A percentile compares a stretch with the other conserved stretches of the same genome.
phyloP scores from a whole-genome alignment of 2,113 vertebrate species.

The Neomonachus schauinslandi region DNA sequence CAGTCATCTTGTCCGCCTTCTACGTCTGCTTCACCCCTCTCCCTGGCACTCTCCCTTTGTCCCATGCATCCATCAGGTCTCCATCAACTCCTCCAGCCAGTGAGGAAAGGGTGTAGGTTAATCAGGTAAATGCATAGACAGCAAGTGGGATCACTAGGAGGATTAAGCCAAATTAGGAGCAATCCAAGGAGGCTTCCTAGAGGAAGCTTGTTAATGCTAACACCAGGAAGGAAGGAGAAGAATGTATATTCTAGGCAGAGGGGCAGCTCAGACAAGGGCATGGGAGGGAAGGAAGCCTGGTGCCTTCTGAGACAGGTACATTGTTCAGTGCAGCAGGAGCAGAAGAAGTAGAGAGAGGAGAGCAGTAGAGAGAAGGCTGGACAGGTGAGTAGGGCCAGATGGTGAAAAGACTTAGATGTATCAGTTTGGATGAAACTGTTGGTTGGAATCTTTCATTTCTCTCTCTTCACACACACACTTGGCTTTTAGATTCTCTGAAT shows the following conservation, averaged over 20 bases:
- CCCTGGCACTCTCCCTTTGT: neutral
- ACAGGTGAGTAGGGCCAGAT: neutral
- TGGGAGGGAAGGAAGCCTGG: neutral
- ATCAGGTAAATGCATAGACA: neutral
- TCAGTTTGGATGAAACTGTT: neutral
- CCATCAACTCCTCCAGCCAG: too few relatives aligned
- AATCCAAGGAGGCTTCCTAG: neutral
- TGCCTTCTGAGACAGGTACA: neutral
- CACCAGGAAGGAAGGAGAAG: neutral
- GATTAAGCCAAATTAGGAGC: neutral
- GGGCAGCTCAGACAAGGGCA: neutral
- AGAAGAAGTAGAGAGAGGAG: neutral
- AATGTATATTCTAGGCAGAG: neutral
- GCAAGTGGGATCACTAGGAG: neutral
- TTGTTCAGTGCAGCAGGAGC: neutral
- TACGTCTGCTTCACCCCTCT: neutral
- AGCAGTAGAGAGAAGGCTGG: neutral
- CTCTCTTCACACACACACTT: neutral
- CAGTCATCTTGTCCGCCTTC: neutral
- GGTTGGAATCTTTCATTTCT: neutral
- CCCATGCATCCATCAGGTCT: neutral
- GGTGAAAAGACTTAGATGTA: rapidly evolving
- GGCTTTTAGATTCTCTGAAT: neutral
- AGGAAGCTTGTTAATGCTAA: neutral
- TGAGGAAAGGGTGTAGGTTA: neutral